Conservation (phyloP, 2,888 invertebrate species). For the Eupithecia subumbrata region DNA sequence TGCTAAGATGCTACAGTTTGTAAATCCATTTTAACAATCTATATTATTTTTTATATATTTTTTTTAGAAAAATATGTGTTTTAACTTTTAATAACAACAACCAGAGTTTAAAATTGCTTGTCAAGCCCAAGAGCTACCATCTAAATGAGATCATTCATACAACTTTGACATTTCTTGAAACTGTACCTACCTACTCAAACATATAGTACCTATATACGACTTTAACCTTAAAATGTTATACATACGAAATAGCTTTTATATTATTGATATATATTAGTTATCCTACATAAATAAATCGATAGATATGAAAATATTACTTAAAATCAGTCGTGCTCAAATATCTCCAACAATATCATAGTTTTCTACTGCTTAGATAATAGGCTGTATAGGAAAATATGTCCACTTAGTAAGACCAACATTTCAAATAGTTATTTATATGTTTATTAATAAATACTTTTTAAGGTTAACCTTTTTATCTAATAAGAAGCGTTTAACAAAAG, state of each 20-base stretch:
- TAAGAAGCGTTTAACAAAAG: conserved; percentile 37
- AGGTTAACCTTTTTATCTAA: not conserved
- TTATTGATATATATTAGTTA: conserved; percentile 37
- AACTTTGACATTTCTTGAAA: conserved; percentile 43
- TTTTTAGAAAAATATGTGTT: conserved; percentile 42
- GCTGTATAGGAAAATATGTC: conserved; percentile 19
- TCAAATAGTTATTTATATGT: not conserved
- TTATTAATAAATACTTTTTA: not conserved
- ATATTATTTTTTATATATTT: not conserved
- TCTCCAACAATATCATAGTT: conserved; percentile 26
- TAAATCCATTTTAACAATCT: conserved; percentile 13
- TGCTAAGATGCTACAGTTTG: conserved; percentile 1
- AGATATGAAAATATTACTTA: conserved; percentile 46
- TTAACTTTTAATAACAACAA: conserved; percentile 46
- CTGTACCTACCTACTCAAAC: not conserved
- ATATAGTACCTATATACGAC: not conserved
- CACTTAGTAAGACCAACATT: conserved; percentile 1
- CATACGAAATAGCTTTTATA: not conserved
- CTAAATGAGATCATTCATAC: conserved; percentile 11
- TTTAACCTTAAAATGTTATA: not conserved
- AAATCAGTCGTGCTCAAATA: conserved; percentile 65
- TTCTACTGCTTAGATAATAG: not conserved
- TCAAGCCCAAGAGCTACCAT: not conserved
- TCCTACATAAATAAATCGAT: conserved; percentile 50
- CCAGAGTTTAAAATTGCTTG: conserved; percentile 12